Base-by-base conservation (phyloP, 2,888 invertebrate species). In the Drosophila neotestacea region DNA sequence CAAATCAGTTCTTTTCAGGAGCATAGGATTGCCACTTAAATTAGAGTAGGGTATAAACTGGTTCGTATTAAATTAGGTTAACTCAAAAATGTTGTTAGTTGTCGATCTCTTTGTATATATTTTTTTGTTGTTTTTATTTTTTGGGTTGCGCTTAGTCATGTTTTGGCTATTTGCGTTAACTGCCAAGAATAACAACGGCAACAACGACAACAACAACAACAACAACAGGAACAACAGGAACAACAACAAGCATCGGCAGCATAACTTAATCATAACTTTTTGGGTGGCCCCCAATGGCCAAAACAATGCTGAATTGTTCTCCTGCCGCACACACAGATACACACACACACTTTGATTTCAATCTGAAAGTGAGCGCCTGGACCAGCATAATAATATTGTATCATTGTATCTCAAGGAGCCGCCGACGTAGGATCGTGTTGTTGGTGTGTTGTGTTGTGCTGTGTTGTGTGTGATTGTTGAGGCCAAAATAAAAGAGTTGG, bases 181-280 rank as follows among this genome's bases (percentile, higher is more conserved):
- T 64, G 74, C 67, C 56, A 30, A 34, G 48, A 46, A 30, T 9
- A 56, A 50, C 41, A 64, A 42, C 42, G 28, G n/a, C 59, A 51
- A 39, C 50, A 51, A 44, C 28, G 38, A 59, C 44, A 51, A 51
- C 41, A 64, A 48, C 41, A 34, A 9, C 36, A 51, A 32, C 48
- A 51, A 44, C 28, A 44, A 59, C 44, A 51, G n/a, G n/a, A 51
- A 51, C 41, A 64, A 48, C 41, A 34, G 11, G 42, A 51, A 32
- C 48, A 51, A 44, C 28, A 44, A 59, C 44, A 51, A 51, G 42
- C 30, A 47, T 30, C 65, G 58, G 41, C 71, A 73, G 76, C 88
- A 88, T 86, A 86, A 88, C 85, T 90, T 88, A 88, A 90, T 91
- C 90, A 90, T 91, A 91, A 90, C 89, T 85, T 90, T 85, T 90